A percentile compares a stretch with the other conserved stretches of the same genome.
Conservation (phyloP, 2,113 vertebrate genomes). For the Trachemys scripta region DNA sequence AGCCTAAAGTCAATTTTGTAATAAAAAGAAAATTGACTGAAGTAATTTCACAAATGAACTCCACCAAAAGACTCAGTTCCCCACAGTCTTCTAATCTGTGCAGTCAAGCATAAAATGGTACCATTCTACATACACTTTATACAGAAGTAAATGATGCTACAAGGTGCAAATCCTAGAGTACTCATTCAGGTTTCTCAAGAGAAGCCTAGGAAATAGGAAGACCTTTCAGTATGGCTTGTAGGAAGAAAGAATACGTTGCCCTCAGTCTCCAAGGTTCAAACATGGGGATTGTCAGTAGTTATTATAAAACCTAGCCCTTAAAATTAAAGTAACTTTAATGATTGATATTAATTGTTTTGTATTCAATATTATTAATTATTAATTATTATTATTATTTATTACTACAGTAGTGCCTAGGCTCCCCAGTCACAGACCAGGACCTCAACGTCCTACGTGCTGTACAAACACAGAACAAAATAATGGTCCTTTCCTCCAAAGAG, state of each 20-base stretch:
- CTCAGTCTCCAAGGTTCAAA: not conserved
- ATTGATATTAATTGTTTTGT: not conserved
- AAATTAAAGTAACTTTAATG: not conserved
- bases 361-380: not conserved
- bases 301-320: not conserved
- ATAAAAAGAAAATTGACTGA: not conserved
- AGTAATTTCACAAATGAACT: not conserved
- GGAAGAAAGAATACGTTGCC: not conserved
- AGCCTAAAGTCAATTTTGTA: not conserved
- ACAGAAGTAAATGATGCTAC: not conserved
- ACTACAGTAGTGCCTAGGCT: not conserved
- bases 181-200: not conserved
- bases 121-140: not conserved
- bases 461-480: not conserved
- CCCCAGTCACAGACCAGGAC: fast-evolving
- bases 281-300: not conserved
- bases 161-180: fast-evolving
- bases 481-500: not conserved
- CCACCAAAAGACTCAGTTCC: not conserved
- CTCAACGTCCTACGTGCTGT: not conserved
- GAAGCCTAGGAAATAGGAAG: not conserved
- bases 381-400: not conserved
- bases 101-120: not conserved
- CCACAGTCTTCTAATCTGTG: not conserved
- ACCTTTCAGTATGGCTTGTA: not conserved